Evolutionary conservation across 2,888 invertebrate genomes (phyloP), one percentile per base, ranked within the genome.

Genomic region (Sinentomon sp.): DNA sequence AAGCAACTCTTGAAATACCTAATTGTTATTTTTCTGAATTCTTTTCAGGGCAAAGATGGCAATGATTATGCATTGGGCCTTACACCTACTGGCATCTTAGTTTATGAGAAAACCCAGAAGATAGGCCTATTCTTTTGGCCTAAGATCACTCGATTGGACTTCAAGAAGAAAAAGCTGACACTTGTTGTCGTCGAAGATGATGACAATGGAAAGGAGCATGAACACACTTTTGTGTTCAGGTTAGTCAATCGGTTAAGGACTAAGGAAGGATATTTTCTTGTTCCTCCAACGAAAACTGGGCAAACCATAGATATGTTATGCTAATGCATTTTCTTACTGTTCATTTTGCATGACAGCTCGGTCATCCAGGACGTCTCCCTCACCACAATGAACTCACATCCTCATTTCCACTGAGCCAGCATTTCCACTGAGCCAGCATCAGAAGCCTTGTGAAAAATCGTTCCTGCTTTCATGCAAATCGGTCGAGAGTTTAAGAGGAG

Each of bases 91-190:
- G 97, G 97, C 2, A 85, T 99, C 48, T 62, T 99, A 33, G 92
- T 99, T 6, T 97, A 92, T 55, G 97, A 99, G 55, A 83, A 82
- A 17, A 66, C 67, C 33, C 78, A 82, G 51, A 94, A 94, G 59
- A 97, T 99, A 45, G 97, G 97, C 1, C 60, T 99, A 13, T 99
- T 99, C 56, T 89, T 92, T 53, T 99, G 97, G 87, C 94, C 94
- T 3, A 94, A 92, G 61, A 94, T 99, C 46, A 85, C 85, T 39
- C 78, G 85, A 52, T 57, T 99, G 33, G 89, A 94, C 55, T 99
- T 99, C 51, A 89, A 89, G 53, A 87, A 83, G 55, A 92, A 92
- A 55, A 92, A 92, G 53, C 56, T 99, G 29, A 92, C 89, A 1
- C 60, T 99, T 33, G 76, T 94, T 28, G 94, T 99, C 3, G 87